These are phyloP conservation scores for Amblyteles armatorius DNA, from an alignment of 2,888 invertebrate genomes.

Conservation along the genomic window DNA sequence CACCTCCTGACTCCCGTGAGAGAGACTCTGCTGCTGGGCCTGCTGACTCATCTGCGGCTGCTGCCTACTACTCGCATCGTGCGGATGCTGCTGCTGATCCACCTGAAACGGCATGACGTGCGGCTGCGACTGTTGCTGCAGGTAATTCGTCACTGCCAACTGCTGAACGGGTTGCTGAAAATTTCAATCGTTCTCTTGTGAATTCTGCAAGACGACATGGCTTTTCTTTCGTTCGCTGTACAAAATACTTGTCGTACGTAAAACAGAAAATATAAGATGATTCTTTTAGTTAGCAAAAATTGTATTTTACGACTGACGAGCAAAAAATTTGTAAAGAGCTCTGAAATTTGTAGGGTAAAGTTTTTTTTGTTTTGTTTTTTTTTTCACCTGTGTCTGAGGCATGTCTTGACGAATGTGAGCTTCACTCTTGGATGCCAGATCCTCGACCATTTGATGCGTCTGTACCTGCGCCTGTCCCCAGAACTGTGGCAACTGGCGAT, in stretches of 20 bases:
- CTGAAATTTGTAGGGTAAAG: neutral
- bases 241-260: neutral
- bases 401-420: constrained; percentile 75
- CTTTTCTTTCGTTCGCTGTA: no score
- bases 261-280: neutral
- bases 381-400: constrained; percentile 75
- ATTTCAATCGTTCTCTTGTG: constrained; percentile 5
- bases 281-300: neutral
- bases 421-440: constrained; percentile 78
- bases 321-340: neutral
- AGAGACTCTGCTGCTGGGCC: constrained; percentile 54
- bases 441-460: constrained; percentile 76
- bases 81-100: constrained; percentile 48
- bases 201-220: neutral
- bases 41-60: constrained; percentile 48
- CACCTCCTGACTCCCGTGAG: constrained; percentile 46
- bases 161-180: constrained; percentile 74
- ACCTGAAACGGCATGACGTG: constrained; percentile 65
- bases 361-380: neutral
- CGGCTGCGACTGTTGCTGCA: constrained; percentile 63
- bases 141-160: constrained; percentile 73
- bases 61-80: constrained; percentile 39
- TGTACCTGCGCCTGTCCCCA: constrained; percentile 81
- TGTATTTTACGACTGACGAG: no score
- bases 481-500: constrained; percentile 82